These are phyloP conservation scores for Nematolebias whitei DNA, from an alignment of 2,113 vertebrate species.

Conservation along the genomic window DNA sequence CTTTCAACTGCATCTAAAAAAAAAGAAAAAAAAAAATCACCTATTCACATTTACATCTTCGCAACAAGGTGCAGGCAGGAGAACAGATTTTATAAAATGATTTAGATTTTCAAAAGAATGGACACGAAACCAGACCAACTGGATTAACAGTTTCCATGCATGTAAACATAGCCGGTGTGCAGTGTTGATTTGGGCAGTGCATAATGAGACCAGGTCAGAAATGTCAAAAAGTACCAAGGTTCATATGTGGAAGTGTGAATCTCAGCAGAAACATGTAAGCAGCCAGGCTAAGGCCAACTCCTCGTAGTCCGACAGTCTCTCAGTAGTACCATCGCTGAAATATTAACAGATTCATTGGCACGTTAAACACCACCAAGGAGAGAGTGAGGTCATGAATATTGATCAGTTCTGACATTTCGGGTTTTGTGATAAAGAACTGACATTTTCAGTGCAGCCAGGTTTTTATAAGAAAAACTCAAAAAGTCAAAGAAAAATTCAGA, in stretches of 20 bases:
- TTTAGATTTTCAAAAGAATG: conserved; percentile 1
- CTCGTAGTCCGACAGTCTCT: conserved; percentile 31
- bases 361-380: conserved; percentile 61
- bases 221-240: conserved; percentile 9
- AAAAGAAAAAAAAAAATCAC: too few relatives aligned
- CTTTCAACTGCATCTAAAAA: conserved; percentile 1
- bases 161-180: conserved; percentile 70
- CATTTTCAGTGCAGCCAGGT: conserved; percentile 37
- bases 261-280: conserved; percentile 12
- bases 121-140: conserved; percentile 27
- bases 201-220: conserved; percentile 46
- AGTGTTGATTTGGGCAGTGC: conserved; percentile 69
- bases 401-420: conserved; percentile 47
- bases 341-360: conserved; percentile 74
- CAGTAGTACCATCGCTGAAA: conserved; percentile 66
- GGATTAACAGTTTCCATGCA: conserved; percentile 35
- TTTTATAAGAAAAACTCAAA: conserved; percentile 26
- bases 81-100: too few relatives aligned
- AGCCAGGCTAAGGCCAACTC: conserved; percentile 36
- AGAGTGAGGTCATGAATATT: conserved; percentile 48
- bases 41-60: too few relatives aligned
- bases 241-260: conserved; percentile 32
- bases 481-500: conserved; percentile 20
- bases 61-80: not conserved
- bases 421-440: conserved; percentile 42